Percentiles rank a stretch among this genome's conserved stretches.
phyloP scores from a whole-genome alignment of 2,888 invertebrate genomes.

The Amblyjoppa proteus region DNA sequence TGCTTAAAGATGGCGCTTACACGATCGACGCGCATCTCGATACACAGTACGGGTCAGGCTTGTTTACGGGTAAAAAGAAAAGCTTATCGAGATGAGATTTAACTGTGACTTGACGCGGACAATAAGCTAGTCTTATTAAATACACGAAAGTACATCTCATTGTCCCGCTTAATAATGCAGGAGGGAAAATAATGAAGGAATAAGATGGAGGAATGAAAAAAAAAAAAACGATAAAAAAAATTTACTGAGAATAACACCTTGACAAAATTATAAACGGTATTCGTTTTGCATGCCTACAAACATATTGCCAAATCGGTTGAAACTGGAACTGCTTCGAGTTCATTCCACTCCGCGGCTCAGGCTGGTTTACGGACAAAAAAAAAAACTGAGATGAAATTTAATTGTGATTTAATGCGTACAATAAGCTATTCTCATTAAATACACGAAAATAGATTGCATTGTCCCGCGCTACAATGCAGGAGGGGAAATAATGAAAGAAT shows the following conservation, averaged over 20 bases:
- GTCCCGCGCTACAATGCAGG: background rate
- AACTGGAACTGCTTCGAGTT: too few species aligned
- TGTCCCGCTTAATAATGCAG: background rate
- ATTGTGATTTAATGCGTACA: conserved; percentile 13
- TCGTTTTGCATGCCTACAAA: too few species aligned
- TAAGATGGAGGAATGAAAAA: conserved; percentile 8
- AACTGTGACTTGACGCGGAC: background rate
- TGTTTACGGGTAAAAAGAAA: background rate
- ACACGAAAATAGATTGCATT: conserved; percentile 15
- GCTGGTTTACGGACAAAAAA: background rate
- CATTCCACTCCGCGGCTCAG: background rate
- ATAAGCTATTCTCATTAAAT: background rate
- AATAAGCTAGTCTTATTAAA: background rate
- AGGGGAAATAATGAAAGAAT: conserved; percentile 31
- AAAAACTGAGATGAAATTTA: background rate
- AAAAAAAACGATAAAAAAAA: background rate
- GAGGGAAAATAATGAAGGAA: conserved; percentile 32
- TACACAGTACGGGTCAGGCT: background rate
- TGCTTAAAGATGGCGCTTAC: background rate
- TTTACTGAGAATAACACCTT: conserved; percentile 49
- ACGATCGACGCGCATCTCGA: background rate
- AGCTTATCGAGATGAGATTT: background rate
- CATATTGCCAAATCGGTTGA: background rate
- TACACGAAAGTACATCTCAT: conserved; percentile 3
- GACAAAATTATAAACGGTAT: conserved; percentile 54